Evolutionary conservation across 2,888 invertebrate species (phyloP).

Genomic region (Dasypolia templi): DNA sequence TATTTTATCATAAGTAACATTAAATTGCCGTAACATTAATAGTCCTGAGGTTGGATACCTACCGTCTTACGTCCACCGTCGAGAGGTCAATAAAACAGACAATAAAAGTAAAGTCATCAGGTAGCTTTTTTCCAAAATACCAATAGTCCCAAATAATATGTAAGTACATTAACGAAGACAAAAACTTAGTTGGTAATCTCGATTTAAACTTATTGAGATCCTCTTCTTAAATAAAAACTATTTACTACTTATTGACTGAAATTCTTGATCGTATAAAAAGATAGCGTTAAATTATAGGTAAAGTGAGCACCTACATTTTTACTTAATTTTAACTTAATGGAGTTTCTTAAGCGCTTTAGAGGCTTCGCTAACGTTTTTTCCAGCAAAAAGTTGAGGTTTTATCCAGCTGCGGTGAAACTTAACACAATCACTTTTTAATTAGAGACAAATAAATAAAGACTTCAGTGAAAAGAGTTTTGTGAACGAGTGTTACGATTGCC

Average conservation of each 20-base stretch:
- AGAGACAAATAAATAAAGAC: slow-evolving; percentile 21
- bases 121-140: background rate
- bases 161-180: background rate
- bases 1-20: background rate
- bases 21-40: background rate
- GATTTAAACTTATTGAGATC: background rate
- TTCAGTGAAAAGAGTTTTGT: slow-evolving; percentile 9
- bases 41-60: background rate
- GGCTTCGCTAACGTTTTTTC: slow-evolving; percentile 42
- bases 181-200: background rate
- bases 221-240: background rate
- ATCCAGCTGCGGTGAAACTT: slow-evolving; percentile 42
- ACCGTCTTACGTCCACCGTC: no score
- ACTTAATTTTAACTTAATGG: slow-evolving; percentile 46
- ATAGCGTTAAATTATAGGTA: slow-evolving; percentile 14
- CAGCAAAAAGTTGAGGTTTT: slow-evolving; percentile 48
- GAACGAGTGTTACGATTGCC: slow-evolving; percentile 16
- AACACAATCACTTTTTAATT: slow-evolving; percentile 54
- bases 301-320: slow-evolving; percentile 20
- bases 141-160: background rate
- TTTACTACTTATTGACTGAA: background rate
- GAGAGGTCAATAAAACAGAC: no score
- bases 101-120: background rate
- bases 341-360: slow-evolving; percentile 45
- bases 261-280: background rate